Conservation (phyloP, 30 jellyfish, hydroid and myxozoan species). For the Rhopilema esculentum region DNA sequence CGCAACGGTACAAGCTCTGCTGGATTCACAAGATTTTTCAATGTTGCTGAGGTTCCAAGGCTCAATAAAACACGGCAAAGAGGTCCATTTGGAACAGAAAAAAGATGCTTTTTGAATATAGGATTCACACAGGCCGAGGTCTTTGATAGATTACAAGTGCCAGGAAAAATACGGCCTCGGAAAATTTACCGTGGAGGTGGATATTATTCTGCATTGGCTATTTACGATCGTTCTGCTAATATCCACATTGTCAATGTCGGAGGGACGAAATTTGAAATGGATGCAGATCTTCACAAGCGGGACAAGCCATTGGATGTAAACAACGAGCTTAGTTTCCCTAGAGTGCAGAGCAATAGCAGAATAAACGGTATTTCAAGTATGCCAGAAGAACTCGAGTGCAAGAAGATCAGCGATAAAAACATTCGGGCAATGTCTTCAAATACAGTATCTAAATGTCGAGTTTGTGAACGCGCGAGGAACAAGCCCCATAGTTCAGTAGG, state of each 20-base stretch:
- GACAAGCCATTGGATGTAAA: not conserved
- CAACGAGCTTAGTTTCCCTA: not conserved
- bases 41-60: not conserved
- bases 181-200: constrained; percentile 67
- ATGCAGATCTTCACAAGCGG: constrained; percentile 15
- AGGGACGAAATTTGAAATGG: constrained; percentile 47
- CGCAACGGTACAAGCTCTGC: not conserved
- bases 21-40: not conserved
- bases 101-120: not conserved
- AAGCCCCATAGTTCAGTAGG: not conserved
- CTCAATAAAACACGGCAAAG: not conserved
- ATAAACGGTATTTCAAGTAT: constrained; percentile 2
- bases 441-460: constrained; percentile 10
- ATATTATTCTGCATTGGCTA: constrained; percentile 51
- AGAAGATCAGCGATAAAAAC: constrained; percentile 5
- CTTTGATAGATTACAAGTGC: not conserved
- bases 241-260: constrained; percentile 39
- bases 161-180: constrained; percentile 34
- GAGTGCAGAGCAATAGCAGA: not conserved
- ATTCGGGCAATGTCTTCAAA: not conserved
- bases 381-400: constrained; percentile 63
- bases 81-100: not conserved
- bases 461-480: constrained; percentile 1
- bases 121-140: not conserved
- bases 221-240: constrained; percentile 50